Evolutionary conservation across 1,140 invertebrate species (phyloP).

Genomic region (Drosophila jambulina): DNA sequence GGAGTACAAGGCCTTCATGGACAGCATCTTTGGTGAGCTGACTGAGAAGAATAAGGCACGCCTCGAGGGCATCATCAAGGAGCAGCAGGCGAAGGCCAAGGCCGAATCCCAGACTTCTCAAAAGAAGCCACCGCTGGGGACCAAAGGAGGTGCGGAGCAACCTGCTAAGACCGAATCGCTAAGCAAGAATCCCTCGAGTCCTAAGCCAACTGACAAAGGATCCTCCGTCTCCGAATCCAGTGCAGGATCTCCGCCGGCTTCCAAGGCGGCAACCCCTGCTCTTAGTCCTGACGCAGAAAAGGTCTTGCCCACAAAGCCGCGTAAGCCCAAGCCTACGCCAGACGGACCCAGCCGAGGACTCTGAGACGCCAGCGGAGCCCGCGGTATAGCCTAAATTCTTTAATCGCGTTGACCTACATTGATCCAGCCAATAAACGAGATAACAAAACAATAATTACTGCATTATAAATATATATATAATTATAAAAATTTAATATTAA

Average conservation of each 20-base stretch:
- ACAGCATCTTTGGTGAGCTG: conserved; percentile 56
- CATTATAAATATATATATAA: too few species aligned
- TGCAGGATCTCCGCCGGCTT: background rate
- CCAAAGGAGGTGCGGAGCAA: background rate
- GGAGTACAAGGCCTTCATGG: conserved; percentile 72
- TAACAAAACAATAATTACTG: background rate
- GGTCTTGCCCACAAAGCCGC: background rate
- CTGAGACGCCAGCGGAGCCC: background rate
- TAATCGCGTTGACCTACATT: background rate
- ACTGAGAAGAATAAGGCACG: conserved; percentile 55
- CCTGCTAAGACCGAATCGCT: background rate
- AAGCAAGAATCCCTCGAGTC: background rate
- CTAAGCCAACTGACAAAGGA: background rate
- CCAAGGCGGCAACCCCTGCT: background rate
- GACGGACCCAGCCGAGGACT: background rate
- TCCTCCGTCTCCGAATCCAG: background rate
- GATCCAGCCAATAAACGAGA: background rate
- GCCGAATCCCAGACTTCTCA: background rate
- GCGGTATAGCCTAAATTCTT: background rate
- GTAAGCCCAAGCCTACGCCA: background rate
- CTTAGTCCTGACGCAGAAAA: background rate
- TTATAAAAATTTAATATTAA: conserved; percentile 40
- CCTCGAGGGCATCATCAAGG: conserved; percentile 20
- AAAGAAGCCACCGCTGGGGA: background rate
- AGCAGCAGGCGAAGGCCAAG: conserved; percentile 21